Base-by-base conservation (phyloP, 2,888 invertebrate species). In the Pammene aurita region DNA sequence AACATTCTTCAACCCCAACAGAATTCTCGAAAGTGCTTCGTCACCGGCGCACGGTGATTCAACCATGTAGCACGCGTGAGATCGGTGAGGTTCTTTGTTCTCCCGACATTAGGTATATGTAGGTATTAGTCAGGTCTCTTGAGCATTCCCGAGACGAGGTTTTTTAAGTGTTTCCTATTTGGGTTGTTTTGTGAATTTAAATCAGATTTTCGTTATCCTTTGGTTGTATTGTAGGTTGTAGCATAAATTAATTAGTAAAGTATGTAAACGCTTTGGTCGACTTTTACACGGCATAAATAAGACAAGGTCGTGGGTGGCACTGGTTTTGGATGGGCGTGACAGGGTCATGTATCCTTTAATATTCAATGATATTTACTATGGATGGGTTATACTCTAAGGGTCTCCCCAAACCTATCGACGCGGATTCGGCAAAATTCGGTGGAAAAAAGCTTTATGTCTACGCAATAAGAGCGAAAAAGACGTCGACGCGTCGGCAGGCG, bases 71-170 rank as follows among this genome's bases (percentile, higher is more conserved):
- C 75, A 79, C 78, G 77, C 78, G 73, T 71, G 71, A 62, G 71
- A 73, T 72, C 73, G 35, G n/a, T n/a, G n/a, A n/a, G n/a, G n/a
- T 26, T 34, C 76, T 78, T 78, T 73, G 73, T 80, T 78, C 76
- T 75, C 71, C 74, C 67, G 71, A 52, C 66, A 18, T 34, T 11
- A 13, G 56, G 14, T n/a, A n/a, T n/a, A n/a, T n/a, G n/a, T n/a
- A n/a, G 35, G 34, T 44, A 68, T 83, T 83, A 81, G 80, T 83
- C 82, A 79, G 82, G 77, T 74, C 72, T 79, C 79, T 74, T 64
- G 73, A 75, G 76, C 83, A 84, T 85, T 84, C 85, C 78, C 50
- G 63, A 44, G 50, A n/a, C 41, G 42, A 41, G 50, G n/a, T 52
- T 62, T 61, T 62, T 62, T 62, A 62, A 18, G 38, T 41, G 50